Percentiles rank a stretch among this genome's conserved stretches.
phyloP scores from a whole-genome alignment of 2,797 vertebrate species.

The Falco naumanni region DNA sequence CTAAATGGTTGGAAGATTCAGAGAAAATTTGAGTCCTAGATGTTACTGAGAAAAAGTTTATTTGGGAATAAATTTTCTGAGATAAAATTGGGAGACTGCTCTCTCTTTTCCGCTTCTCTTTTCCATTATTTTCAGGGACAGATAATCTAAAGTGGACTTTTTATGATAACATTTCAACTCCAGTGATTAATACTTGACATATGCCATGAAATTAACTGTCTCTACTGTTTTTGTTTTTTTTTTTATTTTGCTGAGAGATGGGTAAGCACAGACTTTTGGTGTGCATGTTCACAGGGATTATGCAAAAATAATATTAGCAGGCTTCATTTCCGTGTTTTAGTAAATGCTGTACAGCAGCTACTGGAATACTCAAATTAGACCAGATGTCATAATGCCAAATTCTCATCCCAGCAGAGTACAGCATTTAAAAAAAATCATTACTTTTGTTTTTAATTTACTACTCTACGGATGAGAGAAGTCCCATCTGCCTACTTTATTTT shows the following conservation, averaged over 20 bases:
- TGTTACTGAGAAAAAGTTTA: not conserved
- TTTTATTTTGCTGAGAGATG: not conserved
- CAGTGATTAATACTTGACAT: not conserved
- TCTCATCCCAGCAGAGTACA: constrained; percentile 6
- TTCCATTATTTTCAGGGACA: not conserved
- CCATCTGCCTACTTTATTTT: constrained; percentile 61
- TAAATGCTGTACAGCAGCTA: constrained; percentile 22
- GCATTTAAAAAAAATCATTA: constrained; percentile 18
- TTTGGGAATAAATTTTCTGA: not conserved
- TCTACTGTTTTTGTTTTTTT: not conserved
- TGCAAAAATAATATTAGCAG: not conserved
- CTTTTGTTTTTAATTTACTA: constrained; percentile 61
- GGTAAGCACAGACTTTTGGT: not conserved
- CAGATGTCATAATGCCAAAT: constrained; percentile 17
- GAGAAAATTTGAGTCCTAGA: not conserved
- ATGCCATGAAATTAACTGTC: not conserved
- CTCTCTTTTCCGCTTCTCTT: not conserved
- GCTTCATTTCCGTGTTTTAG: constrained; percentile 5
- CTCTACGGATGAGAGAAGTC: constrained; percentile 37
- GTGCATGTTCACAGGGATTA: not conserved
- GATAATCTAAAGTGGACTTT: not conserved
- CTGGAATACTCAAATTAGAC: constrained; percentile 30
- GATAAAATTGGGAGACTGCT: not conserved
- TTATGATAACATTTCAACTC: not conserved
- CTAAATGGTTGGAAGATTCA: not conserved